Evolutionary conservation across 2,113 vertebrate genomes (phyloP), one percentile per base, ranked within the genome.

Genomic region (Bos taurus): DNA sequence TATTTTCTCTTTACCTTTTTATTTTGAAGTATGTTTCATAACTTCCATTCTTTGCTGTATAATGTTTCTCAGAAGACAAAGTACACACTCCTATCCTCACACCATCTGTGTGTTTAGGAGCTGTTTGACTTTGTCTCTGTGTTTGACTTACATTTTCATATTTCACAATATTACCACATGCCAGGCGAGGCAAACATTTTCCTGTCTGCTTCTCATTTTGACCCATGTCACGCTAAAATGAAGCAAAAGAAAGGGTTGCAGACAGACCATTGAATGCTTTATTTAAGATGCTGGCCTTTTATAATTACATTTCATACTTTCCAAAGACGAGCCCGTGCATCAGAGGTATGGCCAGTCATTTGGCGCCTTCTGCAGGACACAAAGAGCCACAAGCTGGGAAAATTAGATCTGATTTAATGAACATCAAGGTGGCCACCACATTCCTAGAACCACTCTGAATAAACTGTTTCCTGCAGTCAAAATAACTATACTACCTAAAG

Each of bases 341-440:
- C 8, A n/a, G 16, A n/a, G 10, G 25, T 33, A 19, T 6, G 28
- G 16, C 16, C 52, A 4, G 56, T 91, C 43, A 2, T 94, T 91
- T 95, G 95, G 82, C 3, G 36, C 97, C 98, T 95, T 67, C 91
- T 97, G 60, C 91, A 94, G 97, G 96, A 78, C 26, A 16, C 13
- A 30, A 71, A 21, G 14, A 30, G 30, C 52, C 36, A 25, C 46
- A 57, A 30, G 30, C 46, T 15, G 25, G 36, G 11, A 48, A 57
- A 43, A 43, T 28, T 21, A 7, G 13, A 67, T 15, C 14, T 7
- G 19, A 57, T 1, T 3, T 33, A 6, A 54, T 4, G 12, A 25
- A 13, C 28, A 71, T 56, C 21, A 15, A 15, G 5, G 46, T 9
- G 26, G 3, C 2, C 15, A 1, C 6, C 19, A 87, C 17, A 21